These are phyloP conservation scores for Heptranchias perlo DNA, from an alignment of 2,113 vertebrate genomes.

Conservation along the genomic window DNA sequence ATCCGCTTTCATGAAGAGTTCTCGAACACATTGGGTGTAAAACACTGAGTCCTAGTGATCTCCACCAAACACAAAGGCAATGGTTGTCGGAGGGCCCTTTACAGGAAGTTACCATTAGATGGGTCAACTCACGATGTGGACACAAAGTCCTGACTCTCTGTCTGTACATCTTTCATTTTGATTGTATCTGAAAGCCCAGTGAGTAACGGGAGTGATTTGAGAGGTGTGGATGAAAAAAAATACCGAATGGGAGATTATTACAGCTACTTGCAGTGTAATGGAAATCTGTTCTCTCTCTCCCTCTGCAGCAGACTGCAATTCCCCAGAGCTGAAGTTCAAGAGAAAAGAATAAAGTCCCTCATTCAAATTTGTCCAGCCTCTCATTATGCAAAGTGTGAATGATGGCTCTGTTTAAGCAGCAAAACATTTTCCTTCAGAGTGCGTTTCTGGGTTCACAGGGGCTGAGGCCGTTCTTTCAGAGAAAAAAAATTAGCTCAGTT, in stretches of 20 bases:
- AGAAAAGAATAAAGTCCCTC: slow-evolving; percentile 58
- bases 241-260: not conserved
- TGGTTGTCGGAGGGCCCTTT: slow-evolving; percentile 66
- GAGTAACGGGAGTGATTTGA: not conserved
- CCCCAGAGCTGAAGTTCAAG: slow-evolving; percentile 47
- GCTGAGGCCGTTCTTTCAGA: slow-evolving; percentile 30
- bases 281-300: slow-evolving; percentile 44
- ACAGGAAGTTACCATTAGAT: slow-evolving; percentile 79
- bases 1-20: slow-evolving; percentile 69
- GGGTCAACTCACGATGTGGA: slow-evolving; percentile 60
- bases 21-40: slow-evolving; percentile 57
- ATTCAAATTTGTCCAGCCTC: slow-evolving; percentile 43
- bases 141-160: slow-evolving; percentile 45
- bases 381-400: slow-evolving; percentile 50
- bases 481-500: not conserved
- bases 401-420: slow-evolving; percentile 49
- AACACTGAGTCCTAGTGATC: slow-evolving; percentile 68
- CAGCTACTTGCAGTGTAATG: slow-evolving; percentile 18
- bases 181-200: not conserved
- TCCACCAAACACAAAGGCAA: slow-evolving; percentile 66
- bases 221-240: not conserved
- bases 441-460: slow-evolving; percentile 45
- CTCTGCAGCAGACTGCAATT: slow-evolving; percentile 44
- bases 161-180: slow-evolving; percentile 29
- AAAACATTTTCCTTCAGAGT: slow-evolving; percentile 62